phyloP scores from a whole-genome alignment of 2,797 vertebrate species.

The Sebastiscus tertius region DNA sequence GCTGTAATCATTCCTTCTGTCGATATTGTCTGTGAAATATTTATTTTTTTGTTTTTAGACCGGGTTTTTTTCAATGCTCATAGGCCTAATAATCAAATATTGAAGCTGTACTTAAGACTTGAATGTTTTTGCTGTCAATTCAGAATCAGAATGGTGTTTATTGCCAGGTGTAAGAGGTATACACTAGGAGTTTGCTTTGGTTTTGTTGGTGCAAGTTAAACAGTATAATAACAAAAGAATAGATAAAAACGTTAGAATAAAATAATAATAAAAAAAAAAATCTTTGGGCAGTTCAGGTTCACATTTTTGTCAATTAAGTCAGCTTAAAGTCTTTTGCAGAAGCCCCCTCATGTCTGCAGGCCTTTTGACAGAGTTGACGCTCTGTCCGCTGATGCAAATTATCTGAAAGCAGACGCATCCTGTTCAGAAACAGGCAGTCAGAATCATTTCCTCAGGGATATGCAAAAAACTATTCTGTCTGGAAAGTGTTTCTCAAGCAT shows the following conservation, averaged over 20 bases:
- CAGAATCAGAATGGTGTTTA: no score
- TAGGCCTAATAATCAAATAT: no score
- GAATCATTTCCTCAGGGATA: slow-evolving; percentile 23
- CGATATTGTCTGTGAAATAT: background rate
- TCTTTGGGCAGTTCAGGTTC: background rate
- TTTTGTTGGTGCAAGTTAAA: no score
- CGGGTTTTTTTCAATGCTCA: background rate
- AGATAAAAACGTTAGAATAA: no score
- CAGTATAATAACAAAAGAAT: no score
- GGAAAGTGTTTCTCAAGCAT: background rate
- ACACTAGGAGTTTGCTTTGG: no score
- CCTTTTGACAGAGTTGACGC: background rate
- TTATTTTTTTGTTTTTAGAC: background rate
- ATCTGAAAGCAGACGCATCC: slow-evolving; percentile 27
- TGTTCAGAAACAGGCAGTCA: background rate
- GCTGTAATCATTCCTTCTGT: background rate
- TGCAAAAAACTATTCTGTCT: background rate
- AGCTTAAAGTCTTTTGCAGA: background rate
- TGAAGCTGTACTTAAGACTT: background rate
- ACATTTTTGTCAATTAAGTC: background rate
- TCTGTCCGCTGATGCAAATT: background rate
- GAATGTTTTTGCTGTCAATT: background rate
- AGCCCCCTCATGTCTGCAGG: background rate
- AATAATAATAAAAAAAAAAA: no score
- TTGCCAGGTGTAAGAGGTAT: no score